phyloP scores from a whole-genome alignment of 2,888 invertebrate species.

The Antheraea assamensis region DNA sequence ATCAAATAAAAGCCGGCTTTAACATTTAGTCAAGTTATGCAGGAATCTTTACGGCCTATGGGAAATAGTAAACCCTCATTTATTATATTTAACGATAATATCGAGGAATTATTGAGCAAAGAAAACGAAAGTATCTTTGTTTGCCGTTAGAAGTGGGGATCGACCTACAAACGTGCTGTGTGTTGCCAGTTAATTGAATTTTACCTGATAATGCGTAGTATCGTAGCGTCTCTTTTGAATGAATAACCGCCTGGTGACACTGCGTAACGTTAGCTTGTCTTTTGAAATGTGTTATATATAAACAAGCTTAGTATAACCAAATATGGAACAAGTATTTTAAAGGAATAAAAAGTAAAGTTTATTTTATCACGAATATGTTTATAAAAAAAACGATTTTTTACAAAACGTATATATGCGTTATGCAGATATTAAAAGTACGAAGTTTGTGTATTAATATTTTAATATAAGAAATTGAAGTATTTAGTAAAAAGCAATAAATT shows the following conservation, averaged over 20 bases:
- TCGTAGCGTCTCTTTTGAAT: background rate
- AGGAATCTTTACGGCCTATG: conserved; percentile 26
- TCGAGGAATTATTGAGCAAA: background rate
- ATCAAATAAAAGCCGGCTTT: background rate
- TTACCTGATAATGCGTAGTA: background rate
- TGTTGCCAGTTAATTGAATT: conserved; percentile 7
- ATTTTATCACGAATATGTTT: background rate
- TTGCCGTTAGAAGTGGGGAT: background rate
- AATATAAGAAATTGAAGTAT: background rate
- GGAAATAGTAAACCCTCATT: conserved; percentile 20
- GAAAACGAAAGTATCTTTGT: conserved; percentile 11
- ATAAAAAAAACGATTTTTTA: no score
- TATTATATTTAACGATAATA: background rate
- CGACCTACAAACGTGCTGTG: background rate
- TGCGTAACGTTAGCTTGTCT: no score
- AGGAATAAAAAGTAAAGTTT: background rate
- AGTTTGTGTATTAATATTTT: background rate
- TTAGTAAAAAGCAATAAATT: no score
- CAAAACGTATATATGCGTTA: no score
- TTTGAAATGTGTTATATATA: background rate
- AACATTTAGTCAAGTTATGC: conserved; percentile 22
- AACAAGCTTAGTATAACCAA: background rate
- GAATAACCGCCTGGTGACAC: no score
- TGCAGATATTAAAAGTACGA: background rate
- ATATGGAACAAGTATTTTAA: background rate